Percentiles rank a stretch among this genome's conserved stretches.
These are phyloP conservation scores for Agriotes lineatus DNA, from an alignment of 2,888 invertebrate genomes.

Conservation along the genomic window DNA sequence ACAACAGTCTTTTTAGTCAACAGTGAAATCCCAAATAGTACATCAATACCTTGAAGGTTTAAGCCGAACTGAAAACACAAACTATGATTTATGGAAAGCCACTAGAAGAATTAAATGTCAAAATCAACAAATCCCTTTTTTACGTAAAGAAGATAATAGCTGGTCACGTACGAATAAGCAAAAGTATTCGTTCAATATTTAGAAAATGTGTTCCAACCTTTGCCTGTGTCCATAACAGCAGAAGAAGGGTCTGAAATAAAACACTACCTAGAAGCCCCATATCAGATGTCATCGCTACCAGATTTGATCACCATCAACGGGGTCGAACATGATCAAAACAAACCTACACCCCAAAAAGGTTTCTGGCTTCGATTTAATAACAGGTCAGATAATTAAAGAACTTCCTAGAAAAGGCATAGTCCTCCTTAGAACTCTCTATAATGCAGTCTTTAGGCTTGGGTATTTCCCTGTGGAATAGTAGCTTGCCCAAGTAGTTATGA, in stretches of 20 bases:
- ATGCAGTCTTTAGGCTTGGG: too few species aligned
- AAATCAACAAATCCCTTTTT: neutral
- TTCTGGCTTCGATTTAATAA: conserved; percentile 5
- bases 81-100: neutral
- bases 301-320: too few species aligned
- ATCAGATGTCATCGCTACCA: too few species aligned
- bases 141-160: neutral
- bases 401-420: neutral
- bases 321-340: too few species aligned
- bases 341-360: conserved; percentile 12
- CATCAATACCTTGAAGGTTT: too few species aligned
- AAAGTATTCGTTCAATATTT: too few species aligned
- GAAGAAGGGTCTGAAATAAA: too few species aligned
- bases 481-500: conserved; percentile 18
- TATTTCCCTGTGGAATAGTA: too few species aligned
- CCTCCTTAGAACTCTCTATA: neutral
- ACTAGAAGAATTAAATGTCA: neutral
- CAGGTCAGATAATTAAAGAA: conserved; percentile 18
- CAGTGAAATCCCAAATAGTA: neutral
- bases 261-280: too few species aligned
- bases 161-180: too few species aligned
- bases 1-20: neutral
- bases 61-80: neutral
- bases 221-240: too few species aligned
- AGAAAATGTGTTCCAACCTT: too few species aligned